phyloP scores from a whole-genome alignment of 2,113 vertebrate genomes.

The Aphelocoma coerulescens region DNA sequence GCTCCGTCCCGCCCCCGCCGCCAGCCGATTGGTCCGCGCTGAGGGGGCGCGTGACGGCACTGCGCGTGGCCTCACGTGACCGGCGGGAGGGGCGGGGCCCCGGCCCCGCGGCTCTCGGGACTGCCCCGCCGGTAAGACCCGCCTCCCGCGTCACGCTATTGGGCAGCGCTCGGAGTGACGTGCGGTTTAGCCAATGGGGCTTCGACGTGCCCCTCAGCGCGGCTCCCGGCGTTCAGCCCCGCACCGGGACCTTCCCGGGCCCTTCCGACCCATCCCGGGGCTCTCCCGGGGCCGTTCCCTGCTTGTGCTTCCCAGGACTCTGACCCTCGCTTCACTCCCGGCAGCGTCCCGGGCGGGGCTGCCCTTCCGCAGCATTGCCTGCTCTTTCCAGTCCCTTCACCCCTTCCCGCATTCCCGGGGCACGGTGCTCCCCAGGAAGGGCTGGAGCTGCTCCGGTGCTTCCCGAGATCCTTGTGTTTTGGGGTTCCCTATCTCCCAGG shows the following conservation, averaged over 20 bases:
- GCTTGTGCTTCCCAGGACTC: too few relatives aligned
- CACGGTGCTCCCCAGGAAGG: neutral
- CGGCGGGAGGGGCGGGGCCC: neutral
- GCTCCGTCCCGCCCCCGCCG: neutral
- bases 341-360: too few relatives aligned
- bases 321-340: neutral
- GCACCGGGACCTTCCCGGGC: neutral
- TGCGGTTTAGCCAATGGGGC: neutral
- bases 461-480: neutral
- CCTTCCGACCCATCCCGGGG: neutral
- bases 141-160: fast-evolving
- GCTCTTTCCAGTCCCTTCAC: neutral
- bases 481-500: neutral
- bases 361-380: fast-evolving
- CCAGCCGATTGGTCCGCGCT: neutral
- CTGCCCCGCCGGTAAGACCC: neutral
- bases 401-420: neutral
- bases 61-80: neutral
- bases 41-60: neutral
- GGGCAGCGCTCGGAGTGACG: fast-evolving
- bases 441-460: neutral
- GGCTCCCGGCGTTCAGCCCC: neutral
- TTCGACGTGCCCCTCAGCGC: neutral
- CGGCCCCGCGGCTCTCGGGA: fast-evolving
- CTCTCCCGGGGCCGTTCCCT: neutral